phyloP scores from a whole-genome alignment of 2,888 invertebrate species.

The Scaeva pyrastri region DNA sequence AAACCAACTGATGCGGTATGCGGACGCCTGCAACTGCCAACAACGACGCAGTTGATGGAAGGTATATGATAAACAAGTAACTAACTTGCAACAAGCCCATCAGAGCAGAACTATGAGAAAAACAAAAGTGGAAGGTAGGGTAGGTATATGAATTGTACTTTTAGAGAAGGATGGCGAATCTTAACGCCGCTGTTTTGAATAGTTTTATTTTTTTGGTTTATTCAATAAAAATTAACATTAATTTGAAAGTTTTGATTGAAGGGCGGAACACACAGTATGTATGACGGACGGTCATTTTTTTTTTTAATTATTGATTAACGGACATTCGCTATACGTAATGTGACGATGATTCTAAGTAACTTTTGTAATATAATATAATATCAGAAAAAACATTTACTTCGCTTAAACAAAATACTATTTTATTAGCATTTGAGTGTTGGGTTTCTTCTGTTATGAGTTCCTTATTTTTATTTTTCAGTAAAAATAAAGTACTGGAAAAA shows the following conservation, averaged over 20 bases:
- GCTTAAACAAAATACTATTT: no score
- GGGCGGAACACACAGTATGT: conserved; percentile 9
- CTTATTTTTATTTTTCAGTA: no score
- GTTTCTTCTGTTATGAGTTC: no score
- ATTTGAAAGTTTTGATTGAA: conserved; percentile 41
- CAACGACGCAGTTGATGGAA: conserved; percentile 44
- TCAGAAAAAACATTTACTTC: no score
- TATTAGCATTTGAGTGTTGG: no score
- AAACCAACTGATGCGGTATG: conserved; percentile 2
- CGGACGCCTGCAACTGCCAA: conserved; percentile 2
- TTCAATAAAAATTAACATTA: conserved; percentile 20
- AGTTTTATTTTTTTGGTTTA: background rate
- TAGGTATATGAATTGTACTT: conserved; percentile 23
- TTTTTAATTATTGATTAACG: conserved; percentile 51
- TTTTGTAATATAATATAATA: no score
- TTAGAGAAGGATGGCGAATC: conserved; percentile 45
- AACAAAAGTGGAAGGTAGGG: conserved; percentile 66
- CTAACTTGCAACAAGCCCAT: conserved; percentile 58
- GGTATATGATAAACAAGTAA: conserved; percentile 26
- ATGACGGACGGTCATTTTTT: conserved; percentile 26
- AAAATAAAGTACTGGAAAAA: no score
- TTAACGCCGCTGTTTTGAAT: conserved; percentile 31
- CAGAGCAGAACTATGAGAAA: conserved; percentile 60
- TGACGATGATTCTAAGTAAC: background rate
- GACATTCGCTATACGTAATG: background rate